A percentile compares a stretch with the other conserved stretches of the same genome.
Conservation (phyloP, 2,113 vertebrate genomes). For the Neoarius graeffei region DNA sequence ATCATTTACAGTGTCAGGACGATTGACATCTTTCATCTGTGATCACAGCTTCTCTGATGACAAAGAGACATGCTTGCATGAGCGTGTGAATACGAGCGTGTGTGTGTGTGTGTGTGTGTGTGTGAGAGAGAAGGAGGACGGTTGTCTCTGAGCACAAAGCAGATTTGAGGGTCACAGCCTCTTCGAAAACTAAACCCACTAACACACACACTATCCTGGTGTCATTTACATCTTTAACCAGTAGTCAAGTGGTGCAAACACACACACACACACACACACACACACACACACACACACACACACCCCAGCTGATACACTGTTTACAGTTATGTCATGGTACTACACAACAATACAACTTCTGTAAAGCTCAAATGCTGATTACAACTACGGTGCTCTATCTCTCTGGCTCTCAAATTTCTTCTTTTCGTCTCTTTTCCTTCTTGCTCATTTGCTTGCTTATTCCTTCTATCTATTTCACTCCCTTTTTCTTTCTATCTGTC, state of each 20-base stretch:
- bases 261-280: slow-evolving; percentile 46
- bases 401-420: neutral
- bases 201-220: neutral
- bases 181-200: neutral
- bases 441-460: too few species aligned
- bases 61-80: slow-evolving; percentile 45
- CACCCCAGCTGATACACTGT: slow-evolving; percentile 38
- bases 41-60: slow-evolving; percentile 57
- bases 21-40: slow-evolving; percentile 56
- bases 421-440: too few species aligned
- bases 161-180: slow-evolving; percentile 1
- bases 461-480: too few species aligned
- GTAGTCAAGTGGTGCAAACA: slow-evolving; percentile 15
- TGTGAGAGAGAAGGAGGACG: slow-evolving; percentile 20
- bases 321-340: slow-evolving; percentile 37
- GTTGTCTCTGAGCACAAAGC: slow-evolving; percentile 44
- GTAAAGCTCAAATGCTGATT: slow-evolving; percentile 29
- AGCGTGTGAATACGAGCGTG: neutral
- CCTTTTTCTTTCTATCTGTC: neutral
- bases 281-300: slow-evolving; percentile 40
- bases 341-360: slow-evolving; percentile 42
- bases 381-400: slow-evolving; percentile 50
- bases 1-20: slow-evolving; percentile 55
- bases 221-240: slow-evolving; percentile 15
- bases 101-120: neutral